Conservation (phyloP, 1,140 invertebrate genomes). For the Venturia canescens region DNA sequence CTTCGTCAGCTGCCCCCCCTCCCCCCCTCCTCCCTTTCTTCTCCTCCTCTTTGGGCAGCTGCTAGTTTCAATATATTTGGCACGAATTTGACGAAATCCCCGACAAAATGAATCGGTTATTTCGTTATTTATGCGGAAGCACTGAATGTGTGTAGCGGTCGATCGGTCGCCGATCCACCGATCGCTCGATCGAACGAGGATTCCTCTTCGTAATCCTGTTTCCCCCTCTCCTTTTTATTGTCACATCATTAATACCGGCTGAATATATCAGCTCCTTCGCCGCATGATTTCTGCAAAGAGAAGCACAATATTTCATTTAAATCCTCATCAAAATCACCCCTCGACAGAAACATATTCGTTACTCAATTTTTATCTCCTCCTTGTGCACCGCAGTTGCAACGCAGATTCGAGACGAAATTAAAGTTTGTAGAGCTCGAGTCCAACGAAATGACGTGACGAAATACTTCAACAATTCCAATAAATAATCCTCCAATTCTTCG, state of each 20-base stretch:
- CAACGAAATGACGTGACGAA: too few relatives aligned
- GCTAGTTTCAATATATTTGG: conserved; percentile 51
- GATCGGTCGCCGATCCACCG: conserved; percentile 62
- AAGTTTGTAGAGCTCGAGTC: too few relatives aligned
- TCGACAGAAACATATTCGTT: too few relatives aligned
- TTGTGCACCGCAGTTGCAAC: too few relatives aligned
- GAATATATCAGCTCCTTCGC: conserved; percentile 66
- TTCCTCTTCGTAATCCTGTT: conserved; percentile 32
- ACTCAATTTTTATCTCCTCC: too few relatives aligned
- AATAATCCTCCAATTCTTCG: too few relatives aligned
- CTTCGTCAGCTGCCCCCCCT: too few relatives aligned
- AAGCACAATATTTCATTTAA: too few relatives aligned
- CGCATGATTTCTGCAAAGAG: conserved; percentile 69
- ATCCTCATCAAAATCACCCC: too few relatives aligned
- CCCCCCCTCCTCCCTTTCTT: conserved; percentile 9
- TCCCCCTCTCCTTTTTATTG: conserved; percentile 69
- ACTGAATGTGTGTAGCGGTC: conserved; percentile 67
- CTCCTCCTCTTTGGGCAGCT: conserved; percentile 46
- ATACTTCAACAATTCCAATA: too few relatives aligned
- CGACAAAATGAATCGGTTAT: conserved; percentile 32
- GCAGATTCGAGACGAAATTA: too few relatives aligned
- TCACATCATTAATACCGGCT: conserved; percentile 73
- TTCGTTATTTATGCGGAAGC: conserved; percentile 67
- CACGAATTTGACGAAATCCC: conserved; percentile 46
- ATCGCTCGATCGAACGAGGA: conserved; percentile 66